These are phyloP conservation scores for Centruroides sculpturatus DNA, from an alignment of 1,140 invertebrate genomes.

Conservation along the genomic window DNA sequence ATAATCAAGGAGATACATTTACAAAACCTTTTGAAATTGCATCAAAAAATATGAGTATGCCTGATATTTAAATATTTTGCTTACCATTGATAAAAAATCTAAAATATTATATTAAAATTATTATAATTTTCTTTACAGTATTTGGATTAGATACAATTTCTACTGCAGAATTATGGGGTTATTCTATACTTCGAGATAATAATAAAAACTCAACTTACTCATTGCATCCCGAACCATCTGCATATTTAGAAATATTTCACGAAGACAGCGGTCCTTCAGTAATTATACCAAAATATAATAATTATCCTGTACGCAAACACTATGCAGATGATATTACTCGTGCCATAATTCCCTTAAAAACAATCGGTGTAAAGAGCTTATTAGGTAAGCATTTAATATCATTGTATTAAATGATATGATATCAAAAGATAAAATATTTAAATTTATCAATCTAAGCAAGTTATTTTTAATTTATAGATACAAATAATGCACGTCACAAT, in stretches of 20 bases:
- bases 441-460: background rate
- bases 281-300: constrained; percentile 89
- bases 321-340: constrained; percentile 73
- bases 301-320: constrained; percentile 67
- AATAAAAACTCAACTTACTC: background rate
- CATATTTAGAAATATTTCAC: constrained; percentile 18
- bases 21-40: constrained; percentile 88
- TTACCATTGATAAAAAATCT: no score
- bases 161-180: constrained; percentile 60
- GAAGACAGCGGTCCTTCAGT: constrained; percentile 31
- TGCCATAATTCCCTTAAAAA: constrained; percentile 60
- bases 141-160: constrained; percentile 79
- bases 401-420: background rate
- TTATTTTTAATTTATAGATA: background rate
- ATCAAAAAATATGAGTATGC: constrained; percentile 62
- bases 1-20: constrained; percentile 79
- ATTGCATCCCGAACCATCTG: constrained; percentile 6
- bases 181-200: background rate
- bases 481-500: background rate
- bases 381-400: background rate
- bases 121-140: constrained; percentile 39
- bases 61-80: background rate
- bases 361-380: no score
- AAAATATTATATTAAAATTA: constrained; percentile 3
- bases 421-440: background rate